Base-by-base conservation (phyloP, 2,888 invertebrate species). In the Lithophane semibrunnea region DNA sequence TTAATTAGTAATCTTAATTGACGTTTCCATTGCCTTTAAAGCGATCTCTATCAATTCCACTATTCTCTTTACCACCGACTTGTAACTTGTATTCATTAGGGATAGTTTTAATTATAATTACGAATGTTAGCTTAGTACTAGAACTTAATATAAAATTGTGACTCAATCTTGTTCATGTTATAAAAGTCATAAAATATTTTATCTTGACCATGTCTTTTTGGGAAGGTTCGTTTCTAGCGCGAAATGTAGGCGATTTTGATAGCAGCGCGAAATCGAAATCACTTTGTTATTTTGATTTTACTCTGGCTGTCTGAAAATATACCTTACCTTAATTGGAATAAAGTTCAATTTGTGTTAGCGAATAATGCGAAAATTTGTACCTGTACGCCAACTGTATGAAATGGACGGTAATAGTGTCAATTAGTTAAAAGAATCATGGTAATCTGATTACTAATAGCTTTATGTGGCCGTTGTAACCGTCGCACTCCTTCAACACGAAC, bases 1-100 rank as follows among this genome's bases (percentile, higher is more conserved):
- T 29, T 29, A n/a, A 47, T 56, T 49, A 68, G 18, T 37, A 60
- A 75, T 79, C 77, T 21, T 72, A 74, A 74, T 68, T 63, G 54
- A 66, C 29, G 73, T 77, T 86, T 79, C 63, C 47, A 44, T 60
- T 52, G 75, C 70, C 81, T 82, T 65, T 21, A 82, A 72, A 70
- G 37, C 72, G 83, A 86, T 89, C 86, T 88, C 88, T 85, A 68
- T 82, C 80, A 71, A 78, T 86, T 88, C 84, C 80, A 69, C 79
- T 84, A 75, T 83, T 84, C 68, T 86, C 76, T 84, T 86, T 87
- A 89, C 89, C 89, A 89, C 89, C 89, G 89, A 89, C 75, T 74
- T 86, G 44, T 88, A 88, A 79, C 67, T 84, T 86, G 83, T 87
- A 87, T 82, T 82, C 56, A 68, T 84, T 88, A 89, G 83, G 77